Evolutionary conservation across 2,888 invertebrate genomes (phyloP).

Genomic region (Dryococelus australis): DNA sequence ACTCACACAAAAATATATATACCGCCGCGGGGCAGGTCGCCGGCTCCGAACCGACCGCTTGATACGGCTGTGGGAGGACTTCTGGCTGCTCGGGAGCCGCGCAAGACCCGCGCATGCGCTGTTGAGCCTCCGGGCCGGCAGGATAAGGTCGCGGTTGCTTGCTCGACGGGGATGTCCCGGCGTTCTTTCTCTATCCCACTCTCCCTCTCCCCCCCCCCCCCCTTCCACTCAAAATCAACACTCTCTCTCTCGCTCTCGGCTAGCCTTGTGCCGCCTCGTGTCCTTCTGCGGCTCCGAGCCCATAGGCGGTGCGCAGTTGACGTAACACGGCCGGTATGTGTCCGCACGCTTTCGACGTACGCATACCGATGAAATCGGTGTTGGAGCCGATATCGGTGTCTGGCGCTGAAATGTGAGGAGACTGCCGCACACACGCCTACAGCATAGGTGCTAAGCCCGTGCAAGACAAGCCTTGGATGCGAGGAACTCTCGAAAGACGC

Average conservation of each 20-base stretch:
- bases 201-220: not conserved
- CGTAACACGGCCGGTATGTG: not conserved
- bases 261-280: not conserved
- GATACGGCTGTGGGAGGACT: not conserved
- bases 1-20: not conserved
- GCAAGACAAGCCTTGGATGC: too few species aligned
- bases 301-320: not conserved
- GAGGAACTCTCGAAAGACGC: too few species aligned
- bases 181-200: not conserved
- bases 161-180: not conserved
- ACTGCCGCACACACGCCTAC: too few species aligned
- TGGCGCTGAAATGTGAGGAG: too few species aligned
- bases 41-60: not conserved
- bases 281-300: not conserved
- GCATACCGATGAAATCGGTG: too few species aligned
- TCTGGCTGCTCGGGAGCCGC: too few species aligned
- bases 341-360: too few species aligned
- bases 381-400: too few species aligned
- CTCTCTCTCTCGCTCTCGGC: too few species aligned
- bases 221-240: not conserved
- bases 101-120: not conserved
- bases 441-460: too few species aligned
- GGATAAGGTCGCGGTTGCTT: slow-evolving; percentile 10
- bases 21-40: too few species aligned
- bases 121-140: not conserved